Percentiles rank a stretch among this genome's conserved stretches.
Conservation (phyloP, 2,888 invertebrate genomes). For the Drosophila paranaensis region DNA sequence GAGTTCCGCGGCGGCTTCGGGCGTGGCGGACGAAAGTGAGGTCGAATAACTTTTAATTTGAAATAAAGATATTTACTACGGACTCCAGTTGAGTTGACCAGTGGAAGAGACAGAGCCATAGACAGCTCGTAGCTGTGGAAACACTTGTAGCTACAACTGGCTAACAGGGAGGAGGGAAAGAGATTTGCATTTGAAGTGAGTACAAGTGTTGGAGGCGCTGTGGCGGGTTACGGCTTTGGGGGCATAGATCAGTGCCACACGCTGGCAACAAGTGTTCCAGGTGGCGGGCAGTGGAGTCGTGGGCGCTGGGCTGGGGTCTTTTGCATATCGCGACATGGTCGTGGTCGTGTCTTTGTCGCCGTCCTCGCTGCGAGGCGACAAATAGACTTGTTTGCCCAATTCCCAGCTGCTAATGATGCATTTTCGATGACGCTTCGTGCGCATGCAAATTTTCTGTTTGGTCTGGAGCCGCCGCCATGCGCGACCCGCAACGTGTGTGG, state of each 20-base stretch:
- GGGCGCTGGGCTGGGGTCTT: constrained; percentile 55
- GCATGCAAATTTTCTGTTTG: constrained; percentile 67
- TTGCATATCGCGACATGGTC: constrained; percentile 73
- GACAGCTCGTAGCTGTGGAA: constrained; percentile 1
- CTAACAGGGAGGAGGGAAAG: background rate
- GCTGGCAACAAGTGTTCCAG: constrained; percentile 76
- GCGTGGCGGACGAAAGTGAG: constrained; percentile 13
- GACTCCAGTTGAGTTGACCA: background rate
- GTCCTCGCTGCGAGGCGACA: constrained; percentile 65
- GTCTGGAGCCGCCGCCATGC: constrained; percentile 44
- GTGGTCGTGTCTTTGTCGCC: constrained; percentile 51
- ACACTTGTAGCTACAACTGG: constrained; percentile 9
- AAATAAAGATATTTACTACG: too few species aligned
- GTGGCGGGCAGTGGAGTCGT: constrained; percentile 32
- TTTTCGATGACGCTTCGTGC: constrained; percentile 76
- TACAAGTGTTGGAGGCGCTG: constrained; percentile 30
- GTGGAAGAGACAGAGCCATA: background rate
- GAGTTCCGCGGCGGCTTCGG: constrained; percentile 35
- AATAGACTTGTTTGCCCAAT: constrained; percentile 80
- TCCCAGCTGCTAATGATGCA: constrained; percentile 81
- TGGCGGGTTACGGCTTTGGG: background rate
- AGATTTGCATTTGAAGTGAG: constrained; percentile 73
- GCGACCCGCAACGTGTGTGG: constrained; percentile 30
- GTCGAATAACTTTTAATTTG: too few species aligned
- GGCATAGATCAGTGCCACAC: constrained; percentile 68